Base-by-base conservation (phyloP, 2,113 vertebrate species). In the Orthonyx spaldingii region DNA sequence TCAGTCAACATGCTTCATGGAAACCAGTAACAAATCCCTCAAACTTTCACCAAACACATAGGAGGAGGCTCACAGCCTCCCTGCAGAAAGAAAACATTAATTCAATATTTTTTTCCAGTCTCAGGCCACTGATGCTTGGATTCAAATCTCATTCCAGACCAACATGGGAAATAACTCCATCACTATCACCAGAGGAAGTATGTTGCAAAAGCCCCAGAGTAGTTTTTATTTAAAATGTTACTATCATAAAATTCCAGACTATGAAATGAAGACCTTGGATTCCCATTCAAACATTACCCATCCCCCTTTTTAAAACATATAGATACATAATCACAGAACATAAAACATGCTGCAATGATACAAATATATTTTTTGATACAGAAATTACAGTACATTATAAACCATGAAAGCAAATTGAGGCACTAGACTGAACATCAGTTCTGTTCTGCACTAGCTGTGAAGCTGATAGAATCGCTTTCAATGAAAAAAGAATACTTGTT, bases 341-440 rank as follows among this genome's bases (percentile, higher is more conserved):
- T 96, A 95, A 97, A 86, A 87, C 98, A 98, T 98, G 97, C 97
- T 97, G 83, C 94, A 97, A 90, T 84, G 88, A 95, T 96, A 98
- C 97, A 97, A 97, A 97, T 96, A 97, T 90, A 97, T 95, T 97
- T 96, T 91, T 92, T 71, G 56, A 95, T 95, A 97, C 42, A 27
- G 93, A 96, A 97, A 90, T 94, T 96, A 97, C 96, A 97, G 95
- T 95, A 94, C 90, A 95, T 95, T 97, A 76, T 96, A 92, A 96
- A 94, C 90, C 91, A 77, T 84, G 88, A 90, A 97, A 96, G 95
- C 84, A 96, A 92, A 93, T 64, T 70, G 90, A 98, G 98, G 98
- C 97, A 98, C 96, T 96, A 96, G 78, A 81, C 81, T 78, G 84
- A 96, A 96, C 95, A 94, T 92, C 94, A 95, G 85, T 92, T 97